Evolutionary conservation across 2,797 vertebrate species (phyloP), one percentile per base, ranked within the genome.

Genomic region (Staurois parvus): DNA sequence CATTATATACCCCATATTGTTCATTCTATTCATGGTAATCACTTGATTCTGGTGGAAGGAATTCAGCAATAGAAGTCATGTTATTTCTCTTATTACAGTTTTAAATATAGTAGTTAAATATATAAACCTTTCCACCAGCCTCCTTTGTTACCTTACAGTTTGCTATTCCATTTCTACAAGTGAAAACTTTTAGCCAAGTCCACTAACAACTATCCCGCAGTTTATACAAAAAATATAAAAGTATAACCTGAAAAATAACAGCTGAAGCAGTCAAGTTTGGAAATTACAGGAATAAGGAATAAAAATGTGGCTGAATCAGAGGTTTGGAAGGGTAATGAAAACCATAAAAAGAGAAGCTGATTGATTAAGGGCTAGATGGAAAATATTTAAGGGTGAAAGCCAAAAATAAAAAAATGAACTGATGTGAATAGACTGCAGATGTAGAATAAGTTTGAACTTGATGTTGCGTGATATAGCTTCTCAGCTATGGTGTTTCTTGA

Each of bases 301-400:
- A 87, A 87, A 87, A 87, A 79, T 87, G 85, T 87, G 85, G 85
- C 85, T 87, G 85, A 87, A 83, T 87, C 85, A 87, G 85, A 87
- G 70, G 34, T 83, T 84, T 87, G 85, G 81, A 87, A 87, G 81
- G 81, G 85, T 87, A 87, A 87, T 84, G 85, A 75, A 83, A 83
- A 83, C 76, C 85, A 83, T 87, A 75, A 87, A 87, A 83, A 67
- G 30, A 34, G 32, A 79, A 73, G 85, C 81, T 87, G 85, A 87
- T 87, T 87, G 81, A 87, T 79, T 83, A 87, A 87, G 64, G 76
- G 83, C 76, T 79, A 32, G 59, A 79, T 79, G 42, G n/a, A 83
- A 85, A 83, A 75, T 84, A 83, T 83, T 73, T 78, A 66, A 83
- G 37, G 52, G 59, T 66, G 75, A 83, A 86, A 77, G 67, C 79